Percentiles rank a stretch among this genome's conserved stretches.
Evolutionary conservation across 1,140 invertebrate species (phyloP).

Genomic region (Heterodera schachtii): DNA sequence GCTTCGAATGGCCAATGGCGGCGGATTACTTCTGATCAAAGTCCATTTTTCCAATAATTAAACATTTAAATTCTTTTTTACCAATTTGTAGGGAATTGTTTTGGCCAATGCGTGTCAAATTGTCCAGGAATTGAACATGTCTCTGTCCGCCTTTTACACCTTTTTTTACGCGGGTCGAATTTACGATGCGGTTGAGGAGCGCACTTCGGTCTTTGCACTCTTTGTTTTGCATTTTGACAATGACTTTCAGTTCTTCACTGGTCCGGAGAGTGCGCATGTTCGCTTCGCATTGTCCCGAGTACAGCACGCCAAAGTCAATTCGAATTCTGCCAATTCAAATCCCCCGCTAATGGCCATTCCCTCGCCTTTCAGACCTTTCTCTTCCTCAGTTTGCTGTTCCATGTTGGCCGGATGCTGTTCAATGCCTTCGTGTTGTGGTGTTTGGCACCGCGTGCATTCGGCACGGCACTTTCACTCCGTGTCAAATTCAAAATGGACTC

Average conservation of each 20-base stretch:
- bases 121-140: constrained; percentile 31
- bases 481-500: constrained; percentile 24
- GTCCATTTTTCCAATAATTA: not conserved
- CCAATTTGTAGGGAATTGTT: constrained; percentile 19
- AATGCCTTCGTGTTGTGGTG: constrained; percentile 16
- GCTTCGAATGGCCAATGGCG: constrained; percentile 1
- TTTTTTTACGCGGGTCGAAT: constrained; percentile 27
- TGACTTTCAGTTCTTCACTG: not conserved
- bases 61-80: not conserved
- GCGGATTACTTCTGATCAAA: not conserved
- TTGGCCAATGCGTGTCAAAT: constrained; percentile 31
- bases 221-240: not conserved
- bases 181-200: constrained; percentile 5
- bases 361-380: constrained; percentile 9
- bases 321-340: not conserved
- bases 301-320: not conserved
- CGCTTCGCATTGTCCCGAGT: not conserved
- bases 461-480: not conserved
- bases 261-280: not conserved
- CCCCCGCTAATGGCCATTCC: too few relatives aligned
- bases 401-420: constrained; percentile 24
- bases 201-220: constrained; percentile 9
- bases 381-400: constrained; percentile 23
- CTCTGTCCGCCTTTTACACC: constrained; percentile 28
- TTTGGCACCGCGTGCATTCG: constrained; percentile 21